Evolutionary conservation across 2,888 invertebrate species (phyloP).

Genomic region (Cataglyphis rosenhaueri): DNA sequence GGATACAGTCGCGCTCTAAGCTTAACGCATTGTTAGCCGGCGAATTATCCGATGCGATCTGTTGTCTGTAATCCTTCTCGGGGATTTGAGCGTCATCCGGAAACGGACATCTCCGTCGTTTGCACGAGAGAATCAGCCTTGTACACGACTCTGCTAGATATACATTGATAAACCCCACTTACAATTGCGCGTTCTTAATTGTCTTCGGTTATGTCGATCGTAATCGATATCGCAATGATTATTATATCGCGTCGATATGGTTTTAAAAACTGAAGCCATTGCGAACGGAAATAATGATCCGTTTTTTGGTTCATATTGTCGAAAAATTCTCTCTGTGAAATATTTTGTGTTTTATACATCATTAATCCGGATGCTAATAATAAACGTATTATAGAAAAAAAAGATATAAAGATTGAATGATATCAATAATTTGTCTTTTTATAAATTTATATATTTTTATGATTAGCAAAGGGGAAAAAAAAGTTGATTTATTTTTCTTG

Average conservation of each 20-base stretch:
- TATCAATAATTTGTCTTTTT: not conserved
- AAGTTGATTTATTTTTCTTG: not conserved
- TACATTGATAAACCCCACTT: constrained; percentile 26
- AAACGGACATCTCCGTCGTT: constrained; percentile 25
- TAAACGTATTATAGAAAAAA: not conserved
- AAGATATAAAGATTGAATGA: not conserved
- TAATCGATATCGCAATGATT: constrained; percentile 17
- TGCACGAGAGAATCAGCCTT: constrained; percentile 5
- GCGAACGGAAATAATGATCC: not conserved
- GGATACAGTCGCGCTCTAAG: constrained; percentile 51
- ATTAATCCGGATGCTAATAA: not conserved
- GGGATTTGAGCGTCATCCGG: constrained; percentile 46
- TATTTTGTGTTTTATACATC: not conserved
- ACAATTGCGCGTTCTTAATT: constrained; percentile 43
- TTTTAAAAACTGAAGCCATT: not conserved
- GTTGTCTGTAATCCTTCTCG: constrained; percentile 61
- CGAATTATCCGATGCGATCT: constrained; percentile 57
- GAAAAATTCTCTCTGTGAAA: not conserved
- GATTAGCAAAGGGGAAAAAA: not conserved
- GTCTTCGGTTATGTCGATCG: constrained; percentile 41
- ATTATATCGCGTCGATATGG: not conserved
- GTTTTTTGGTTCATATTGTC: not conserved
- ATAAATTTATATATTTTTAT: not conserved
- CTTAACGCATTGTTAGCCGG: constrained; percentile 55
- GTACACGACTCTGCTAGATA: not conserved